Conservation (phyloP, 1,140 invertebrate species). For the Apis laboriosa region DNA sequence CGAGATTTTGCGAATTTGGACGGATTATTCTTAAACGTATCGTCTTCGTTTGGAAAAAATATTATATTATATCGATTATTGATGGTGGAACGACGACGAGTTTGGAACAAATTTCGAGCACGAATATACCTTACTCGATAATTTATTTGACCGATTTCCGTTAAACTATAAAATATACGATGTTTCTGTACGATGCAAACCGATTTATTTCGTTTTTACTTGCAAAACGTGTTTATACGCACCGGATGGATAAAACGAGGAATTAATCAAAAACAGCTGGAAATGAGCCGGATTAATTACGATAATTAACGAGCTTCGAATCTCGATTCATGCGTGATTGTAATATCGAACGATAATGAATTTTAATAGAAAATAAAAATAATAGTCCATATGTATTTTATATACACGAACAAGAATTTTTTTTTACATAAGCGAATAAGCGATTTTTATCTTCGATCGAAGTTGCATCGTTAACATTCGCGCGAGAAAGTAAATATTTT, state of each 20-base stretch:
- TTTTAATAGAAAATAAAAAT: not conserved
- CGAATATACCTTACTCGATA: no score
- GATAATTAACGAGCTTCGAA: slow-evolving; percentile 47
- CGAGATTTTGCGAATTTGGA: not conserved
- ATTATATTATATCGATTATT: no score
- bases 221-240: slow-evolving; percentile 34
- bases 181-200: not conserved
- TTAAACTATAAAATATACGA: not conserved
- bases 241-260: slow-evolving; percentile 45
- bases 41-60: no score
- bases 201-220: slow-evolving; percentile 44
- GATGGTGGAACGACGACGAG: no score
- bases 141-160: not conserved
- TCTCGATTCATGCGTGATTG: slow-evolving; percentile 28
- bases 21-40: no score
- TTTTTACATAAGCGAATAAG: no score
- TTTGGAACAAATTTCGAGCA: not conserved
- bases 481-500: no score
- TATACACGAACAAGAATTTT: no score
- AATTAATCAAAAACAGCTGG: slow-evolving; percentile 58
- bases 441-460: no score
- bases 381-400: not conserved
- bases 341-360: slow-evolving; percentile 23
- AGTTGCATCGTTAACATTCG: no score
- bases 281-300: slow-evolving; percentile 58